Evolutionary conservation across 2,888 invertebrate genomes (phyloP).

Genomic region (Lordiphosa andalusiaca): DNA sequence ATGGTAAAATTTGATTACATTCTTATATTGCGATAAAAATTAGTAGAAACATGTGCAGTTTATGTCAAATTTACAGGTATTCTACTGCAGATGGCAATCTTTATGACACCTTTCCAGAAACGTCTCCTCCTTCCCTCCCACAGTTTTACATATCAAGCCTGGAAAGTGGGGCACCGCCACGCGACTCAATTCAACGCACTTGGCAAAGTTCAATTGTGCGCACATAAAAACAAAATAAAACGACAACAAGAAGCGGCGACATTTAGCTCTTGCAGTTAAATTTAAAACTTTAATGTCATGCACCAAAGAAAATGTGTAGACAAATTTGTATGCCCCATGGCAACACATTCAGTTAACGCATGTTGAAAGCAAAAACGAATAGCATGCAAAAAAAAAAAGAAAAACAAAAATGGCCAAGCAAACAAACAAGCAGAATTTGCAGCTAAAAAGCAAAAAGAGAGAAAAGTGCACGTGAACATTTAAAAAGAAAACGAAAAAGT

Average conservation of each 20-base stretch:
- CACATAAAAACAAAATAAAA: not conserved
- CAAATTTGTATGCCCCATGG: conserved; percentile 25
- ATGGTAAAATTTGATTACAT: too few relatives aligned
- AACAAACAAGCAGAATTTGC: conserved; percentile 19
- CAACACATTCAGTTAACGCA: conserved; percentile 27
- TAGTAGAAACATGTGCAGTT: too few relatives aligned
- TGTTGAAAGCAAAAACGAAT: conserved; percentile 39
- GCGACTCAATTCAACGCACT: conserved; percentile 1
- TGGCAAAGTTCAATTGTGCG: too few relatives aligned
- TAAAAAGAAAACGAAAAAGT: conserved; percentile 30
- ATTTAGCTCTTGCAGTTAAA: conserved; percentile 54
- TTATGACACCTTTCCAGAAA: too few relatives aligned
- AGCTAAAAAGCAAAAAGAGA: conserved; percentile 20
- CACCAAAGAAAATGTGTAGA: conserved; percentile 49
- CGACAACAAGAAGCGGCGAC: conserved; percentile 20
- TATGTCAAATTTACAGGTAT: too few relatives aligned
- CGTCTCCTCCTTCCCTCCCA: too few relatives aligned
- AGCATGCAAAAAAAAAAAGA: conserved; percentile 16
- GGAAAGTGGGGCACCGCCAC: too few relatives aligned
- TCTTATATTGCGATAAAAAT: too few relatives aligned
- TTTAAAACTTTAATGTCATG: conserved; percentile 74
- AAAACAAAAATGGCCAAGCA: conserved; percentile 18
- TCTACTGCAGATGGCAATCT: too few relatives aligned
- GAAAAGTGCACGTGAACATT: conserved; percentile 54
- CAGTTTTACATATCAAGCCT: too few relatives aligned